A percentile compares a stretch with the other conserved stretches of the same genome.
Evolutionary conservation across 2,888 invertebrate genomes (phyloP).

Genomic region (Drosophila engyochracea): DNA sequence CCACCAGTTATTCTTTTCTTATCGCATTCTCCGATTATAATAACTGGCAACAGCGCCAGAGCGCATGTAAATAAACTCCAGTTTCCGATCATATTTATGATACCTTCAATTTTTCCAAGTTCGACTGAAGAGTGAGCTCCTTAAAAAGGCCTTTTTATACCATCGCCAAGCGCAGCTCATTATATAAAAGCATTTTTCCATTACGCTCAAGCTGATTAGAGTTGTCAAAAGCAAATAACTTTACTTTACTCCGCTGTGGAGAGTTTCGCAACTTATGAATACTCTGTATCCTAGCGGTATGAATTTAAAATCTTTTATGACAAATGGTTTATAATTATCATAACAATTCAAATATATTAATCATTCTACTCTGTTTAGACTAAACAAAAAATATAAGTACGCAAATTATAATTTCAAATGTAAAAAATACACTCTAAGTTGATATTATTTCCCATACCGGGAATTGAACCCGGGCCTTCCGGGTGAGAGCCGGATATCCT

Average conservation of each 20-base stretch:
- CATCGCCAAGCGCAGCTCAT: too few relatives aligned
- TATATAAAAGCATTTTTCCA: constrained; percentile 1
- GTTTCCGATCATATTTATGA: constrained; percentile 2
- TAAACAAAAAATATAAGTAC: not conserved
- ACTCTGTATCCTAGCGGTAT: not conserved
- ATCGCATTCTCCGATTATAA: too few relatives aligned
- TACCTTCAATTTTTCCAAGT: too few relatives aligned
- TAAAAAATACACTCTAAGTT: not conserved
- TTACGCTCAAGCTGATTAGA: constrained; percentile 1
- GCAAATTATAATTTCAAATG: not conserved
- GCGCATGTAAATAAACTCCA: not conserved
- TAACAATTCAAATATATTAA: not conserved
- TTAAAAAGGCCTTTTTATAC: not conserved
- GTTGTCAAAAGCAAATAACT: not conserved
- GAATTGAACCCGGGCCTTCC: constrained; percentile 93
- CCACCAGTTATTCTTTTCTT: too few relatives aligned
- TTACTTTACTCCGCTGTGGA: too few relatives aligned
- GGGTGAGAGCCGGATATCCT: constrained; percentile 86
- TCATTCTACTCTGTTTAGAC: not conserved
- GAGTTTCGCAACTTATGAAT: not conserved
- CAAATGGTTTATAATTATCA: not conserved
- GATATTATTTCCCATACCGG: constrained; percentile 91
- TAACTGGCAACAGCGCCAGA: not conserved
- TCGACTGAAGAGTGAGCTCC: not conserved
- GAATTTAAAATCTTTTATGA: not conserved